Evolutionary conservation across 2,113 vertebrate species (phyloP).

Genomic region (Lethenteron reissneri): DNA sequence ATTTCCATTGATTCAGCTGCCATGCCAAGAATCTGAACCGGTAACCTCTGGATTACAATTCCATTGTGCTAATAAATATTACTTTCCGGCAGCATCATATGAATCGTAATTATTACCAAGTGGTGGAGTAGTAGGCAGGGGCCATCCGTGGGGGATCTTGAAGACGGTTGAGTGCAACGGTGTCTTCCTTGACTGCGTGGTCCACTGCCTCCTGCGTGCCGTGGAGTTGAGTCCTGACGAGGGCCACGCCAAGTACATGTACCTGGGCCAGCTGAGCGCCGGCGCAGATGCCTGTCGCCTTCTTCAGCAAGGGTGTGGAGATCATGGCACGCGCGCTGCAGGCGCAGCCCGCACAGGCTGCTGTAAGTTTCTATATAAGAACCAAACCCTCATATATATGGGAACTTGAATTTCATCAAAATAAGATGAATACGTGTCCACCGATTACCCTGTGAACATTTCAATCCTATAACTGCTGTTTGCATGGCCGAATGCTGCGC

Average conservation of each 20-base stretch:
- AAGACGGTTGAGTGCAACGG: not conserved
- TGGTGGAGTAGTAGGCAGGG: too few relatives aligned
- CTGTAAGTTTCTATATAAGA: not conserved
- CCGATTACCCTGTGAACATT: too few relatives aligned
- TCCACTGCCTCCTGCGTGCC: conserved; percentile 25
- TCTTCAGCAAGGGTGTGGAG: conserved; percentile 33
- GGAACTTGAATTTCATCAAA: too few relatives aligned
- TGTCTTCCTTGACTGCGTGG: conserved; percentile 22
- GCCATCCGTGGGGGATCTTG: not conserved
- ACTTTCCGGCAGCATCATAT: not conserved
- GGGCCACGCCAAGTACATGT: conserved; percentile 44
- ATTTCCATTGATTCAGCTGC: not conserved
- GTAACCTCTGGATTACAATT: not conserved
- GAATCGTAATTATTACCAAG: not conserved
- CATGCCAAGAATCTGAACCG: not conserved
- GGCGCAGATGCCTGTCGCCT: conserved; percentile 28
- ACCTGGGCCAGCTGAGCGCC: conserved; percentile 35
- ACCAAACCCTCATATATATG: too few relatives aligned
- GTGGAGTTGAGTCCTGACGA: conserved; percentile 32
- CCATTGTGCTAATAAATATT: not conserved
- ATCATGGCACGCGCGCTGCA: conserved; percentile 19
- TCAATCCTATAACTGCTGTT: too few relatives aligned
- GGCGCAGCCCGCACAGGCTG: not conserved
- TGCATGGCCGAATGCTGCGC: too few relatives aligned
- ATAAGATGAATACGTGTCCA: too few relatives aligned